Conservation (phyloP, 2,113 vertebrate species). For the Holacanthus passer region DNA sequence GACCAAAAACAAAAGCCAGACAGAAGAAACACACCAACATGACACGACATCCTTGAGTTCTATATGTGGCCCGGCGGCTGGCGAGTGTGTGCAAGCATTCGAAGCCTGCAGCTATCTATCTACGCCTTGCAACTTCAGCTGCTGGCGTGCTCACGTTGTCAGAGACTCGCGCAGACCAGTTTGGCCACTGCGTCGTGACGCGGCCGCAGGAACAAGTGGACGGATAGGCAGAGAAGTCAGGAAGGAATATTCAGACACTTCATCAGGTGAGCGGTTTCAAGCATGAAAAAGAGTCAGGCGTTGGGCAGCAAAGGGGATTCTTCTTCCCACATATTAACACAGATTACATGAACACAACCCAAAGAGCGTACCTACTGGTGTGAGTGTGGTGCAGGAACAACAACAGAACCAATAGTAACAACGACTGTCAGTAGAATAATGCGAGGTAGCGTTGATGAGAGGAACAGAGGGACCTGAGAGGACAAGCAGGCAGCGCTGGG, state of each 20-base stretch:
- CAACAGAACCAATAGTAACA: conserved; percentile 18
- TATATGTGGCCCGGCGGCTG: conserved; percentile 25
- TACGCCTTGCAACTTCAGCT: conserved; percentile 7
- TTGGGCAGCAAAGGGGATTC: conserved; percentile 16
- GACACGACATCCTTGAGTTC: conserved; percentile 20
- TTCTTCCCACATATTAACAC: conserved; percentile 27
- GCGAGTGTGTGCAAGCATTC: conserved; percentile 22
- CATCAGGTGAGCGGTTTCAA: conserved; percentile 50
- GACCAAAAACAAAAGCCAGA: conserved; percentile 13
- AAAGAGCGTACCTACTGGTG: conserved; percentile 43
- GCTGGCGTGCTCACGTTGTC: conserved; percentile 12
- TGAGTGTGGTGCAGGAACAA: conserved; percentile 29
- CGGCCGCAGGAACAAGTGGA: not conserved
- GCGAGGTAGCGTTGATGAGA: conserved; percentile 70
- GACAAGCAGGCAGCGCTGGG: conserved; percentile 66
- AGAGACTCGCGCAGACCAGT: conserved; percentile 8
- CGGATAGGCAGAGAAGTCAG: conserved; percentile 10
- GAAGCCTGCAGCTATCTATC: conserved; percentile 4
- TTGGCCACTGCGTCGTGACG: conserved; percentile 19
- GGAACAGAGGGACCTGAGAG: conserved; percentile 66
- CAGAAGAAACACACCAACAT: conserved; percentile 4
- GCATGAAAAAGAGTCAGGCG: conserved; percentile 38
- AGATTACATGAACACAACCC: conserved; percentile 17
- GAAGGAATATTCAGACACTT: conserved; percentile 29
- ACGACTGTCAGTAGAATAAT: conserved; percentile 46